Conservation (phyloP, 2,113 vertebrate species). For the Trogon melanurus region DNA sequence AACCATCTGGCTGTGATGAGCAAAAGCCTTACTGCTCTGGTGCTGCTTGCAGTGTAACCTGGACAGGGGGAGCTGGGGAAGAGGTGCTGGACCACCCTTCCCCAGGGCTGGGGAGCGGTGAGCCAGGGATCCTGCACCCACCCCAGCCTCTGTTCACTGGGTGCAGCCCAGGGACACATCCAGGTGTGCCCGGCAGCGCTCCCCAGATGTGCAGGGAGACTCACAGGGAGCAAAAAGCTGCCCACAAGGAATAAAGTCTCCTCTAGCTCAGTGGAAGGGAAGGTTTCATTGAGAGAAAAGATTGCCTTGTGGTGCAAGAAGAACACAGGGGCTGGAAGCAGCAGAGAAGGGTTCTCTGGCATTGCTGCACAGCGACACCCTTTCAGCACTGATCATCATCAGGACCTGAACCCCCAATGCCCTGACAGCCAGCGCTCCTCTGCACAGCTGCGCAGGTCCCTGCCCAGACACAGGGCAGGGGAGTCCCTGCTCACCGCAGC, state of each 20-base stretch:
- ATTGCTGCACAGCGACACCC: neutral
- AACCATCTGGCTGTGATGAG: neutral
- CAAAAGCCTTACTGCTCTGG: rapidly evolving
- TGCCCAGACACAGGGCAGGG: rapidly evolving
- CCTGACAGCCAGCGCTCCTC: neutral
- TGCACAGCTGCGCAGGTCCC: rapidly evolving
- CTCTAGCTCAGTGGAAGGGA: neutral
- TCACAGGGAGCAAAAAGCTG: neutral
- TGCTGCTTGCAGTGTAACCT: neutral
- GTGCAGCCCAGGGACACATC: neutral
- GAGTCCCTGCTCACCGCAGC: rapidly evolving
- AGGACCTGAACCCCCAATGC: rapidly evolving
- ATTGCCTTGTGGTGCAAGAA: rapidly evolving
- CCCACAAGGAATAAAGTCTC: neutral
- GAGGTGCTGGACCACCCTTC: neutral
- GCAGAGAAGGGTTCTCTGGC: neutral
- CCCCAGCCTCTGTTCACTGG: neutral
- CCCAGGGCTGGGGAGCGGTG: too few species aligned
- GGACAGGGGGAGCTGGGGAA: neutral
- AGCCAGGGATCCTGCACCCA: neutral
- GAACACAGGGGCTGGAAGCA: neutral
- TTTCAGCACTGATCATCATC: rapidly evolving
- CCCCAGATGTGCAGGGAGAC: neutral
- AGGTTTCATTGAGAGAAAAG: neutral
- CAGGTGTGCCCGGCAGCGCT: rapidly evolving